Percentiles rank a stretch among this genome's conserved stretches.
phyloP scores from a whole-genome alignment of 2,797 vertebrate genomes.

The Gallinago nigripennis region DNA sequence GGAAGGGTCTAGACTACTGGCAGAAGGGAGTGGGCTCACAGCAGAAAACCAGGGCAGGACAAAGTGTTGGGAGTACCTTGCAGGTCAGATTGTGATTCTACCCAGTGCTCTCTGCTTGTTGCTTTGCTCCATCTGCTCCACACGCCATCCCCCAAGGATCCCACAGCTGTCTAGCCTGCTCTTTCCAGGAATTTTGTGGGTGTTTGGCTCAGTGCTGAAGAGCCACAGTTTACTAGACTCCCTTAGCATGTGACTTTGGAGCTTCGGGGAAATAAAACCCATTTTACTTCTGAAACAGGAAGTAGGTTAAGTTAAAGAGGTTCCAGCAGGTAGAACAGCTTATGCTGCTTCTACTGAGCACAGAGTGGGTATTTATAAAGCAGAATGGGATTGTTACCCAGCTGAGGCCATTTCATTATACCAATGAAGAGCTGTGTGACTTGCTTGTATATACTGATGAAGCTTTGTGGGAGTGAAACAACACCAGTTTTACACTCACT shows the following conservation, averaged over 20 bases:
- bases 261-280: neutral
- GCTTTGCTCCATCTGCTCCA: accelerated
- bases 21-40: neutral
- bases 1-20: neutral
- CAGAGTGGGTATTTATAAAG: neutral
- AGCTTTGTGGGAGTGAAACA: neutral
- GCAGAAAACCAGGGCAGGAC: neutral
- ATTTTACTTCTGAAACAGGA: neutral
- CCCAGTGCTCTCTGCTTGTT: neutral
- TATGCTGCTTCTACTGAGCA: neutral
- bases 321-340: neutral
- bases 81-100: neutral
- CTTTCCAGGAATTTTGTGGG: neutral
- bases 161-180: accelerated
- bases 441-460: neutral
- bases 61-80: neutral
- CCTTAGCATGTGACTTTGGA: neutral
- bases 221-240: neutral
- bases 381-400: neutral
- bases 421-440: neutral
- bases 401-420: neutral
- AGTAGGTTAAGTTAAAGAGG: neutral
- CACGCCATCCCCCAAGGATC: neutral
- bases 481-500: neutral
- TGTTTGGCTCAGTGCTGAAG: neutral